Conservation (phyloP, 2,888 invertebrate genomes). For the Petrolisthes manimaculis region DNA sequence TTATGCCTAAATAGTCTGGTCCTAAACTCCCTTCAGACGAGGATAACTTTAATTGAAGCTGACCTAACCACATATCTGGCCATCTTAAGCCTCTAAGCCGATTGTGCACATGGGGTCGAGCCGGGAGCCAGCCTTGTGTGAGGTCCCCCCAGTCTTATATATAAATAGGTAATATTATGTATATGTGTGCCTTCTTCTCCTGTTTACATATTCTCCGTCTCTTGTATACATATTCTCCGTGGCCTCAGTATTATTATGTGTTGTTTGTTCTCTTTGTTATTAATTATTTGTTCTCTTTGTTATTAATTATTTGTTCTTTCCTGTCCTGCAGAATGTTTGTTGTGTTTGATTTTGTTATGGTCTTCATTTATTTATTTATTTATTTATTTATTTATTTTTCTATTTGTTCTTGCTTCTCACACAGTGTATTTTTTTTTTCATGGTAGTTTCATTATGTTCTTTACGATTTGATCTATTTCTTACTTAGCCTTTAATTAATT, state of each 20-base stretch:
- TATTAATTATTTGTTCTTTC: no score
- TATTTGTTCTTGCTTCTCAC: neutral
- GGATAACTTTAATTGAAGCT: neutral
- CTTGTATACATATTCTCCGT: no score
- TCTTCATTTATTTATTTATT: neutral
- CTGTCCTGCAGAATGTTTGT: neutral
- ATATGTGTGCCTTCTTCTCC: no score
- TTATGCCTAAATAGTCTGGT: neutral
- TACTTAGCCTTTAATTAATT: no score
- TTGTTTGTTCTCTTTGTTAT: no score
- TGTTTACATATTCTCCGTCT: no score
- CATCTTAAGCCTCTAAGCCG: neutral
- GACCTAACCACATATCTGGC: conserved; percentile 1
- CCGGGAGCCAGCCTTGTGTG: neutral
- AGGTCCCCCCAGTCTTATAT: no score
- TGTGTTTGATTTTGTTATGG: neutral
- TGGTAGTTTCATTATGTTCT: neutral
- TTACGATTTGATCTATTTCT: no score
- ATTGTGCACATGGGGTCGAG: neutral
- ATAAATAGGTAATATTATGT: no score
- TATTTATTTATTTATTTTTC: neutral
- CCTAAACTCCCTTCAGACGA: neutral
- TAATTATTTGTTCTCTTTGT: no score
- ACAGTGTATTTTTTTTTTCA: neutral
- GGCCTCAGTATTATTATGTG: no score